phyloP scores from a whole-genome alignment of 2,113 vertebrate species.

The Tupaia tana region DNA sequence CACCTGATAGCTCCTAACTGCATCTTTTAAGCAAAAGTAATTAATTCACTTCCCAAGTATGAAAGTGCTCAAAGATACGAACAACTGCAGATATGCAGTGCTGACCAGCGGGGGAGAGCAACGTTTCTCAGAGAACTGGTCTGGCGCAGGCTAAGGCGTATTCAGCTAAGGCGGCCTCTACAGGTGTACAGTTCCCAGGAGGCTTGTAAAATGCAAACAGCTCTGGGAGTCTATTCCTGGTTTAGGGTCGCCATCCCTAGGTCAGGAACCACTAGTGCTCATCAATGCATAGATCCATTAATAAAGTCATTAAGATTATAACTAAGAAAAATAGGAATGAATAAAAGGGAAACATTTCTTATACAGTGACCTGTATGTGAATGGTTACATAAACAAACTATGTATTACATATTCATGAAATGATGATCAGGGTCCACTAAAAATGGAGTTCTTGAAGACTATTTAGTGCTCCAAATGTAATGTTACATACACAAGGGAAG shows the following conservation, averaged over 20 bases:
- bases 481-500: not conserved
- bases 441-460: not conserved
- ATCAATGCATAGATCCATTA: not conserved
- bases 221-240: not conserved
- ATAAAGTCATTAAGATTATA: not conserved
- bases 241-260: not conserved
- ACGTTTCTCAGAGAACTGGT: not conserved
- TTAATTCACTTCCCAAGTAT: not conserved
- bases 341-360: not conserved
- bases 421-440: not conserved
- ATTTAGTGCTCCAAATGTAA: not conserved
- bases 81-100: not conserved
- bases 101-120: not conserved
- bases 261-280: not conserved
- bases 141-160: accelerated
- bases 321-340: slow-evolving; percentile 19
- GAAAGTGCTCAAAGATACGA: not conserved
- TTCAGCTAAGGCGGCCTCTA: not conserved
- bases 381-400: not conserved
- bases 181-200: not conserved
- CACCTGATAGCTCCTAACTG: not conserved
- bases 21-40: not conserved
- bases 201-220: not conserved
- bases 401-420: not conserved
- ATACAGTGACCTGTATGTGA: not conserved